Evolutionary conservation across 2,113 vertebrate genomes (phyloP).

Genomic region (Hippopotamus amphibius): DNA sequence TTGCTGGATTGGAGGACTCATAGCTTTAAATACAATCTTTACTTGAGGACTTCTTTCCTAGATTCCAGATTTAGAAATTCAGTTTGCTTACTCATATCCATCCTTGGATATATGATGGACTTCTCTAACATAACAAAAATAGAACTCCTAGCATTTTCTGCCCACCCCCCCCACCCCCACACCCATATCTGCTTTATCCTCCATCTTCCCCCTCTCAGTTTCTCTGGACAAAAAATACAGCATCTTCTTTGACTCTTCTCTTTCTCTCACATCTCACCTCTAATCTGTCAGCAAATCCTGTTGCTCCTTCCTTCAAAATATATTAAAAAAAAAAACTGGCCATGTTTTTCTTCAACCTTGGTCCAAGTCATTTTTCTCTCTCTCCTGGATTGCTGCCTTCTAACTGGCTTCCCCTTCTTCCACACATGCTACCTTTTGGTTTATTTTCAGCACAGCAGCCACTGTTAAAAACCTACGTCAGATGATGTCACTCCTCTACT

Average conservation of each 20-base stretch:
- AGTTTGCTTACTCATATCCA: constrained; percentile 28
- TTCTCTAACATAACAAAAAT: constrained; percentile 43
- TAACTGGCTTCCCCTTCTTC: neutral
- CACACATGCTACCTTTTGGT: neutral
- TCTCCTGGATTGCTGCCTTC: constrained; percentile 33
- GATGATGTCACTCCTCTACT: neutral
- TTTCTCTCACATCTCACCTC: constrained; percentile 9
- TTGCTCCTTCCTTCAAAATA: constrained; percentile 22
- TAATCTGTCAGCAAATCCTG: constrained; percentile 1
- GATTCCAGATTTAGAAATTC: neutral
- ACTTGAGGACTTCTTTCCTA: neutral
- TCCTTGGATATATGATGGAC: neutral
- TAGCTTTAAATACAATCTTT: constrained; percentile 52
- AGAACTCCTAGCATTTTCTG: neutral
- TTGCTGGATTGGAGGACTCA: neutral
- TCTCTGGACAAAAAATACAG: neutral
- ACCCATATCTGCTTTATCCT: constrained; percentile 15
- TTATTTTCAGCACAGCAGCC: constrained; percentile 37
- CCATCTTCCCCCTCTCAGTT: neutral
- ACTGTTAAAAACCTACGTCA: neutral
- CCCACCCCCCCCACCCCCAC: too few species aligned
- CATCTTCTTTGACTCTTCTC: constrained; percentile 5
- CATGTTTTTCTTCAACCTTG: neutral
- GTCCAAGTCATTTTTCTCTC: neutral
- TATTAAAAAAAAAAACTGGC: neutral